These are phyloP conservation scores for Dynastes tityus DNA, from an alignment of 2,888 invertebrate species.

Conservation along the genomic window DNA sequence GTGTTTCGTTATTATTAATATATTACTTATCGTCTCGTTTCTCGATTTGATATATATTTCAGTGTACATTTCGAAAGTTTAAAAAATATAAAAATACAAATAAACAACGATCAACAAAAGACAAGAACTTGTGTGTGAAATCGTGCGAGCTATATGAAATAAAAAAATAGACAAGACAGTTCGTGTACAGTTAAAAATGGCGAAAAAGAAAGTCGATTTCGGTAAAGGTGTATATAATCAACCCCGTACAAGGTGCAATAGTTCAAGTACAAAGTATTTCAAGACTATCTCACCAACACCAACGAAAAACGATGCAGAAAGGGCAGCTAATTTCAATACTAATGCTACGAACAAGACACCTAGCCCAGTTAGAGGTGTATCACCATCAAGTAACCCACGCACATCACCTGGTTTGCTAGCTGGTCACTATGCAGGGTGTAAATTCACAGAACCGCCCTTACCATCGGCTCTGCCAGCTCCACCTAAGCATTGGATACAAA, in stretches of 20 bases:
- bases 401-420: conserved; percentile 68
- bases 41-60: conserved; percentile 17
- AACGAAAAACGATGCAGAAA: conserved; percentile 52
- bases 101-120: conserved; percentile 26
- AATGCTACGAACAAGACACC: conserved; percentile 21
- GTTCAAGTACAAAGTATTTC: conserved; percentile 55
- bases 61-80: conserved; percentile 32
- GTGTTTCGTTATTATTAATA: conserved; percentile 50
- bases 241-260: conserved; percentile 55
- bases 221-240: conserved; percentile 56
- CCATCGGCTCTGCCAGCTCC: conserved; percentile 82
- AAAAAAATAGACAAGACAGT: conserved; percentile 21
- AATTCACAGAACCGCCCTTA: conserved; percentile 81
- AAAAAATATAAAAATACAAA: conserved; percentile 25
- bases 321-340: conserved; percentile 3
- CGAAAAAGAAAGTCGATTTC: conserved; percentile 63
- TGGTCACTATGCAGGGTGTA: conserved; percentile 78
- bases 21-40: conserved; percentile 16
- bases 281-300: conserved; percentile 56
- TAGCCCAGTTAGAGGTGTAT: conserved; percentile 57
- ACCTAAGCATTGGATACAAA: conserved; percentile 79
- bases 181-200: conserved; percentile 60
- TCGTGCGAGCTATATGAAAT: conserved; percentile 22
- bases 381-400: conserved; percentile 57
- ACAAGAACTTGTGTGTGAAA: conserved; percentile 45